Evolutionary conservation across 2,113 vertebrate genomes (phyloP).

Genomic region (Paracanthobrama guichenoti): DNA sequence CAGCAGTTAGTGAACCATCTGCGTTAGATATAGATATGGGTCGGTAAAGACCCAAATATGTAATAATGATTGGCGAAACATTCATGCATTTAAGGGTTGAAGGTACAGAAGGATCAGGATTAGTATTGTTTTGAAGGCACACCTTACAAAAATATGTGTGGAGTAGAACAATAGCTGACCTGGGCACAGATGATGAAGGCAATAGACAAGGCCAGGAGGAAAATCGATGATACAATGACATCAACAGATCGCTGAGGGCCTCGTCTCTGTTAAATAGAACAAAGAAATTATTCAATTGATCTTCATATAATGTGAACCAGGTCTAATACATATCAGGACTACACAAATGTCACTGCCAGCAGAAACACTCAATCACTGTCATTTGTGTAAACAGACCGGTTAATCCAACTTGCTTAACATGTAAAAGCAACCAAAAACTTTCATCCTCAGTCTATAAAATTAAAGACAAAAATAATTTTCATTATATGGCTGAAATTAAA

Average conservation of each 20-base stretch:
- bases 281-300: background rate
- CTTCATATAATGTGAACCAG: background rate
- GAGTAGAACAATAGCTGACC: constrained; percentile 74
- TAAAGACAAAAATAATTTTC: background rate
- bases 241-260: constrained; percentile 97
- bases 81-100: too few species aligned
- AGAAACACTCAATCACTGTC: background rate
- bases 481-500: background rate
- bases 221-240: constrained; percentile 94
- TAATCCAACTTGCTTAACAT: background rate
- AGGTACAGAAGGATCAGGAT: background rate
- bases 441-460: too few species aligned
- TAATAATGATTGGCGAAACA: too few species aligned
- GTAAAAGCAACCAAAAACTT: background rate
- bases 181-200: constrained; percentile 95
- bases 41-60: too few species aligned
- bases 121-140: background rate
- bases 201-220: constrained; percentile 91
- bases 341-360: background rate
- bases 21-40: too few species aligned
- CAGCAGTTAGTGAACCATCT: too few species aligned
- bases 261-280: constrained; percentile 79
- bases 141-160: background rate
- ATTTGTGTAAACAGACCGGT: background rate
- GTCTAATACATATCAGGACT: background rate